Evolutionary conservation across 2,797 vertebrate species (phyloP), one percentile per base, ranked within the genome.

Genomic region (Streptopelia turtur): DNA sequence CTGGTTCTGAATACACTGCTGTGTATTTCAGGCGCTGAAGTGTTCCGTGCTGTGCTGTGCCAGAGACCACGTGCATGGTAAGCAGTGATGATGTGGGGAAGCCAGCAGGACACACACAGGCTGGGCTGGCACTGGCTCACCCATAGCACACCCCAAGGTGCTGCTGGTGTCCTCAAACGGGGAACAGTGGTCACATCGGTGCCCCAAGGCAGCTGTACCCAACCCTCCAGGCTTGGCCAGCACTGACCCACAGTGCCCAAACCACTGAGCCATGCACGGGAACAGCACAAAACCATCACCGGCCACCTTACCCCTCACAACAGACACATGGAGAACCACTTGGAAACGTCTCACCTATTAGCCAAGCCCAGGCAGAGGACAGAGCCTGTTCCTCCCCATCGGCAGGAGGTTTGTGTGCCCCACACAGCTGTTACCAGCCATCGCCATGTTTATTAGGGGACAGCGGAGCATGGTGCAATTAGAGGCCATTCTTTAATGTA

Each of bases 371-470:
- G 1, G 9, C 37, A 52, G 50, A 56, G 49, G 25, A 69, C 18
- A 47, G 63, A 53, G 27, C 27, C 28, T 0, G 0, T 4, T 22
- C 35, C 10, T 30, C 27, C 24, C 33, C 35, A 2, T 8, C 5
- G 37, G 70, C 56, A 22, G 28, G 5, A 20, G 39, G 5, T 3
- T 33, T 25, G 9, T 0, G 1, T 28, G 53, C 3, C 55, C 33
- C 0, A 0, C 13, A 6, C 52, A 57, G 76, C 85, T 45, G n/a
- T 31, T 30, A 15, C 27, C 39, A n/a, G 57, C 39, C 41, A 15
- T 59, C 1, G 2, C 10, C 35, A 12, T 0, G 0, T n/a, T 28
- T 52, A 12, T 2, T 7, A 8, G 37, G 5, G 59, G 56, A 50
- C 47, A 20, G 15, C 1, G 24, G 45, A 39, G 27, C n/a, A 15